Evolutionary conservation across 2,888 invertebrate genomes (phyloP), one percentile per base, ranked within the genome.

Genomic region (Cistogaster globosa): DNA sequence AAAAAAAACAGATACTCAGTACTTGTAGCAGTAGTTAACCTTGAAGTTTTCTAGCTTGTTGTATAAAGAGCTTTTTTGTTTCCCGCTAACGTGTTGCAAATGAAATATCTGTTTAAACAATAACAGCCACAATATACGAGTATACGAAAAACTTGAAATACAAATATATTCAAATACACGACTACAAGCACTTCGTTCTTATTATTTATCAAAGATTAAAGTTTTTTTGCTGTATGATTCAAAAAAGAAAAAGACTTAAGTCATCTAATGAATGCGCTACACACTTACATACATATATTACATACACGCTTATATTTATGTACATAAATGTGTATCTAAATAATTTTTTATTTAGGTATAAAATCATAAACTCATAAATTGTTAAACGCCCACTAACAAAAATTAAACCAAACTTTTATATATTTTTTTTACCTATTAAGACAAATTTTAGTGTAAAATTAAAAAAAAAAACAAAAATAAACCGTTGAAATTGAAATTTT

Each of bases 21-120:
- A 75, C 32, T 53, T 51, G 42, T 18, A 42, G 51, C 26, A 63
- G 67, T 81, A 51, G 84, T 84, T 84, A 84, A 84, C 84, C 84
- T 84, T 84, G 84, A 81, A 84, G 81, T 84, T 72, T 51, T 81
- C 51, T 36, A 77, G 76, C 72, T 84, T 60, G 67, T 72, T 76
- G 62, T 68, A 76, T 55, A 62, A 26, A 62, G 71, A 84, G 76
- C 80, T 71, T 76, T 71, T 76, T 72, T 65, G 63, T 76, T 81
- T 57, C 76, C 68, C 76, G 9, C 76, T 55, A 80, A 77, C 62
- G 77, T 67, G 72, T 81, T 74, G 72, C 76, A 76, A 63, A 77
- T 81, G 68, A 81, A 72, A 63, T 77, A 26, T 26, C 1, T 26
- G 48, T 68, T 57, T 67, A 36, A 48, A 74, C 14, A 74, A 62